These are phyloP conservation scores for Gymnosoma rotundatum DNA, from an alignment of 2,888 invertebrate species.

Conservation along the genomic window DNA sequence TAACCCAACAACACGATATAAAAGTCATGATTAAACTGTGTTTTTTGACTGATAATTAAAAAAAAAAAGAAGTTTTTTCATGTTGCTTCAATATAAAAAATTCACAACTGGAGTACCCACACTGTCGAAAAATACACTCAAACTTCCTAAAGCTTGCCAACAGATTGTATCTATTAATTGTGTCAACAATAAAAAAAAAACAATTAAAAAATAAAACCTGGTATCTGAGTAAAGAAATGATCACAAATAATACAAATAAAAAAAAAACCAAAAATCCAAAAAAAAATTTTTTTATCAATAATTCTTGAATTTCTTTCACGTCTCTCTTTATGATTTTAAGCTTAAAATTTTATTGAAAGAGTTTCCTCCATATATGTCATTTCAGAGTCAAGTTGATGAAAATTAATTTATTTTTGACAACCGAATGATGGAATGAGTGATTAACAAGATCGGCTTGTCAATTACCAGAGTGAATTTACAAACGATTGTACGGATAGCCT, in stretches of 20 bases:
- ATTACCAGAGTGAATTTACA: constrained; percentile 9
- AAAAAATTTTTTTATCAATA: constrained; percentile 74
- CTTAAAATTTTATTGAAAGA: constrained; percentile 9
- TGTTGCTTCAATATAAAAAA: background rate
- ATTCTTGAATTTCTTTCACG: constrained; percentile 78
- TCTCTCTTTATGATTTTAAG: constrained; percentile 39
- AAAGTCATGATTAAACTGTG: constrained; percentile 74
- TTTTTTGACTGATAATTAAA: constrained; percentile 50
- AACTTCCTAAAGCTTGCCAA: constrained; percentile 45
- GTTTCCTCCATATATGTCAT: background rate
- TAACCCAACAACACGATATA: constrained; percentile 62
- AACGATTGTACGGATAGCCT: no score
- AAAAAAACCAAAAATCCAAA: background rate
- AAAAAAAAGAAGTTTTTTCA: constrained; percentile 13
- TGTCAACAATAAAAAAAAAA: constrained; percentile 20
- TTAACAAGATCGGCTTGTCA: constrained; percentile 51
- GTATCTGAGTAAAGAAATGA: background rate
- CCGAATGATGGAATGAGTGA: constrained; percentile 60
- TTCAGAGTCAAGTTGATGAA: background rate
- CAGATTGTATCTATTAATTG: constrained; percentile 50
- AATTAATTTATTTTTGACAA: constrained; percentile 36
- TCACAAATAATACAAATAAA: background rate
- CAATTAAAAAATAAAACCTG: constrained; percentile 39
- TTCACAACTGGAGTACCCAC: background rate
- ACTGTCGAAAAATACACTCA: background rate